These are phyloP conservation scores for Anoncus sp. DNA, from an alignment of 2,888 invertebrate genomes.

Conservation along the genomic window DNA sequence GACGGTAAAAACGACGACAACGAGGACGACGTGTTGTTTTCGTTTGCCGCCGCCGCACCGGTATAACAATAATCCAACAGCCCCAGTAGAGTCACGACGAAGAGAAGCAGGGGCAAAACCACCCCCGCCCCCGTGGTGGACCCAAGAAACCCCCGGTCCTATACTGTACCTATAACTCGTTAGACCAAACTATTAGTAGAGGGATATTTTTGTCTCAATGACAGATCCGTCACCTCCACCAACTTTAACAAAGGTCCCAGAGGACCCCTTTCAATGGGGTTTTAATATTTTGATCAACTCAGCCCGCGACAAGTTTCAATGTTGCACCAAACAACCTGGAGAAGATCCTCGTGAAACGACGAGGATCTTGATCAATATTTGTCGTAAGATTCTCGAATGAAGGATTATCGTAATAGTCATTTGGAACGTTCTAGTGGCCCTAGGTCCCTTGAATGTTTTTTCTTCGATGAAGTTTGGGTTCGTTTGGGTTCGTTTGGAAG, in stretches of 20 bases:
- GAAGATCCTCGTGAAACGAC: background rate
- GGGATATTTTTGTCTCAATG: background rate
- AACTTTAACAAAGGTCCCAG: too few relatives aligned
- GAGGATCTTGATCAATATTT: background rate
- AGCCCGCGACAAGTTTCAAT: too few relatives aligned
- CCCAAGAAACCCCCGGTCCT: slow-evolving; percentile 75
- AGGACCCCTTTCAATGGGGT: slow-evolving; percentile 31
- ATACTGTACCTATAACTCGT: slow-evolving; percentile 72
- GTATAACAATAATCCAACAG: slow-evolving; percentile 61
- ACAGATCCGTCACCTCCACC: too few relatives aligned
- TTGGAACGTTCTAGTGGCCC: too few relatives aligned
- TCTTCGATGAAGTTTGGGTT: too few relatives aligned
- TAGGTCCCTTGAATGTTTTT: too few relatives aligned
- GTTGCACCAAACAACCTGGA: too few relatives aligned
- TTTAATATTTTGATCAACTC: too few relatives aligned
- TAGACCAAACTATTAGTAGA: slow-evolving; percentile 58
- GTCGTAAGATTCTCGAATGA: background rate
- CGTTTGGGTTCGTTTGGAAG: background rate
- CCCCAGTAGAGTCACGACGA: slow-evolving; percentile 77
- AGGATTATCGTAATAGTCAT: too few relatives aligned
- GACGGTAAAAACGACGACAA: slow-evolving; percentile 62
- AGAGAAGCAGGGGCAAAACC: slow-evolving; percentile 79
- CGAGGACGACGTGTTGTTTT: slow-evolving; percentile 60
- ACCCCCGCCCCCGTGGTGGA: slow-evolving; percentile 81
- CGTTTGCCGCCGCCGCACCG: slow-evolving; percentile 74